These are phyloP conservation scores for Serripes groenlandicus DNA, from an alignment of 2,888 invertebrate species.

Conservation along the genomic window DNA sequence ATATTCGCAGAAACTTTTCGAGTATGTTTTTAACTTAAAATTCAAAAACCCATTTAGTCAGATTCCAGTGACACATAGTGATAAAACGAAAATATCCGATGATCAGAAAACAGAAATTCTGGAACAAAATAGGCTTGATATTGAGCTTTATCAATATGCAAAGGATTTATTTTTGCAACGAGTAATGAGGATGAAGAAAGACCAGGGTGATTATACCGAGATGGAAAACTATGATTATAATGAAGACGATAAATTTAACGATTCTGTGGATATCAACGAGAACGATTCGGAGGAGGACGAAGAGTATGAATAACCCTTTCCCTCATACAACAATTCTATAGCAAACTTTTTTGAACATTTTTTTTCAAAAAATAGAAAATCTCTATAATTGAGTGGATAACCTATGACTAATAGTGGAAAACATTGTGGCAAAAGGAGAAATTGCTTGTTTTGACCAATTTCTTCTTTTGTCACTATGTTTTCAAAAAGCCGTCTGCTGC, in stretches of 20 bases:
- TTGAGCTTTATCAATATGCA: slow-evolving; percentile 97
- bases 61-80: slow-evolving; percentile 95
- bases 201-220: slow-evolving; percentile 18
- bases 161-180: slow-evolving; percentile 93
- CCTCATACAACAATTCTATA: not conserved
- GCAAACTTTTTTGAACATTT: no score
- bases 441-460: not conserved
- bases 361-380: not conserved
- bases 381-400: not conserved
- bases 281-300: slow-evolving; percentile 37
- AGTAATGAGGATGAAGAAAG: slow-evolving; percentile 66
- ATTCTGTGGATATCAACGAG: slow-evolving; percentile 49
- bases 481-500: no score
- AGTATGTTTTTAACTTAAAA: slow-evolving; percentile 81
- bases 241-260: slow-evolving; percentile 45
- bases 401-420: not conserved
- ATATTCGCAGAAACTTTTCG: slow-evolving; percentile 86
- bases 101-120: slow-evolving; percentile 92
- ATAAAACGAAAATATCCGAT: slow-evolving; percentile 92
- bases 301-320: slow-evolving; percentile 13
- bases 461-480: no score
- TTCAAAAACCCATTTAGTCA: slow-evolving; percentile 91
- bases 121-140: slow-evolving; percentile 94
- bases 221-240: slow-evolving; percentile 20
- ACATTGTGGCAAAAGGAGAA: not conserved